These are phyloP conservation scores for Ptychobarbus kaznakovi DNA, from an alignment of 2,797 vertebrate genomes.

Conservation along the genomic window DNA sequence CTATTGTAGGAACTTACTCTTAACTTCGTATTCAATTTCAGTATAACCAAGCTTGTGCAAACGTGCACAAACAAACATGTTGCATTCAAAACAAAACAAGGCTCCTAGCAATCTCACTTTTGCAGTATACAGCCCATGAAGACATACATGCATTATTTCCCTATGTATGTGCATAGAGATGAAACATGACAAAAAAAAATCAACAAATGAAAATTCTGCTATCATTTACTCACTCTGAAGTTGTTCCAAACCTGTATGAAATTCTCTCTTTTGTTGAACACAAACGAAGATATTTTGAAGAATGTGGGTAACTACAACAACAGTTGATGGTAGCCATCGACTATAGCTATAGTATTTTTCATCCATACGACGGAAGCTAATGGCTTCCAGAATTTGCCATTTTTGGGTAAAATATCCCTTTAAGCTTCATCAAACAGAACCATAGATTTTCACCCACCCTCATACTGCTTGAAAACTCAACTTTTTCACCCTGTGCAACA, in stretches of 20 bases:
- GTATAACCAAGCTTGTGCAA: background rate
- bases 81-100: slow-evolving; percentile 3
- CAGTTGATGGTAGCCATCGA: background rate
- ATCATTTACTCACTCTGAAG: background rate
- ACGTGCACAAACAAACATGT: slow-evolving; percentile 2
- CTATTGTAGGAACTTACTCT: slow-evolving; percentile 41
- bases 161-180: background rate
- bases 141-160: background rate
- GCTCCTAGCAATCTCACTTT: background rate
- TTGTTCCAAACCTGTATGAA: background rate
- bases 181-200: background rate
- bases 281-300: background rate
- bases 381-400: background rate
- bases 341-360: background rate
- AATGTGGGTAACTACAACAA: background rate
- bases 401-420: background rate
- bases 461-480: background rate
- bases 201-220: background rate
- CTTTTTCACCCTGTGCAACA: background rate
- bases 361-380: background rate
- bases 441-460: background rate
- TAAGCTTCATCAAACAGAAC: background rate
- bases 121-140: background rate
- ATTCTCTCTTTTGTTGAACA: background rate
- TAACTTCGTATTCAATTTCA: slow-evolving; percentile 13